These are phyloP conservation scores for Catharus ustulatus DNA, from an alignment of 2,797 vertebrate species.

Conservation along the genomic window DNA sequence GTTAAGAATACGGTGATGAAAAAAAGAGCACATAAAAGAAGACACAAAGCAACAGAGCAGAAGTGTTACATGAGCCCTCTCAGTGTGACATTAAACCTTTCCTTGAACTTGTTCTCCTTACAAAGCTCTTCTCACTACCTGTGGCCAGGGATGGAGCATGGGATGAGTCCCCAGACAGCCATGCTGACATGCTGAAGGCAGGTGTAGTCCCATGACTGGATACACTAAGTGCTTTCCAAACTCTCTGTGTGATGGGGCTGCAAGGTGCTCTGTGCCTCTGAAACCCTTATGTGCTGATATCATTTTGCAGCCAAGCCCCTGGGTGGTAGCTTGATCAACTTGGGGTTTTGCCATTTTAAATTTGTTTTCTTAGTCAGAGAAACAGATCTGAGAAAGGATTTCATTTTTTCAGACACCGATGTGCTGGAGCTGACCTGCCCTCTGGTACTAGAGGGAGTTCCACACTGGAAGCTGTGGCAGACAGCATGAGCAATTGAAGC, in stretches of 20 bases:
- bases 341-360: not conserved
- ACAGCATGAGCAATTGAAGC: not conserved
- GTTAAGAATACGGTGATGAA: not conserved
- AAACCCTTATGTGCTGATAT: rapidly evolving
- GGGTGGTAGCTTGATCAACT: not conserved
- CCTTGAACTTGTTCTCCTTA: not conserved
- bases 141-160: not conserved
- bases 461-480: not conserved
- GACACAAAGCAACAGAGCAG: not conserved
- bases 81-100: not conserved
- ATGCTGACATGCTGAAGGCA: rapidly evolving
- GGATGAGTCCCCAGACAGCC: not conserved
- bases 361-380: not conserved
- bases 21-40: not conserved
- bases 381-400: not conserved
- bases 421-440: not conserved
- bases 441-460: not conserved
- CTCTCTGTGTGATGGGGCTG: not conserved
- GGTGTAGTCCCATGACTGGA: rapidly evolving
- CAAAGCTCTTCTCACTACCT: not conserved
- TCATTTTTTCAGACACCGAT: rapidly evolving
- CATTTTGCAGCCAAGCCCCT: not conserved
- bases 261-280: not conserved
- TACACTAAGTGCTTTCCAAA: not conserved
- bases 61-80: not conserved